phyloP scores from a whole-genome alignment of 2,113 vertebrate genomes.

The Seriola dumerili region DNA sequence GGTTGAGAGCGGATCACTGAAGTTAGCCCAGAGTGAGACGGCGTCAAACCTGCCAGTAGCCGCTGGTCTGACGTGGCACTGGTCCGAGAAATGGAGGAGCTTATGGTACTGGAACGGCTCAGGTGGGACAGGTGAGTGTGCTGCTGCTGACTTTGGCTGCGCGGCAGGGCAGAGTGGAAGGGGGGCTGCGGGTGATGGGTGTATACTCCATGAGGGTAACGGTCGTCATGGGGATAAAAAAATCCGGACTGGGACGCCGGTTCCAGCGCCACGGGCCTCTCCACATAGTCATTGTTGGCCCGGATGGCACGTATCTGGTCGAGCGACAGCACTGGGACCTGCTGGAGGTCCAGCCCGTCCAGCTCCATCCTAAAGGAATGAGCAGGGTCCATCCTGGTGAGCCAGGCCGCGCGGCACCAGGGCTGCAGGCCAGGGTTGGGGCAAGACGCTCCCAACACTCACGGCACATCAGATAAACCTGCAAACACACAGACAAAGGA shows the following conservation, averaged over 20 bases:
- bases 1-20: constrained; percentile 90
- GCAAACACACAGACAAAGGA: constrained; percentile 56
- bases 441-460: constrained; percentile 77
- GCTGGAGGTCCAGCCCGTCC: constrained; percentile 89
- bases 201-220: constrained; percentile 71
- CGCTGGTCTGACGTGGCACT: constrained; percentile 95
- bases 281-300: constrained; percentile 98
- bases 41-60: constrained; percentile 89
- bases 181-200: constrained; percentile 77
- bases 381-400: constrained; percentile 77
- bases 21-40: constrained; percentile 88
- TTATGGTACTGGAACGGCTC: constrained; percentile 96
- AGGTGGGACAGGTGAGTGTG: constrained; percentile 88
- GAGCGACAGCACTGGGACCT: constrained; percentile 91
- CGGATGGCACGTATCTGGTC: constrained; percentile 95
- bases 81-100: constrained; percentile 95
- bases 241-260: constrained; percentile 85
- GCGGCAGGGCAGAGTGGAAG: constrained; percentile 79
- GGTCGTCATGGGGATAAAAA: constrained; percentile 85
- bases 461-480: constrained; percentile 94
- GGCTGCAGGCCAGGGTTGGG: constrained; percentile 47
- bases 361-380: constrained; percentile 87
- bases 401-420: constrained; percentile 63
- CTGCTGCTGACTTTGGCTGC: constrained; percentile 92
- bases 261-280: constrained; percentile 87